Evolutionary conservation across 2,888 invertebrate genomes (phyloP).

Genomic region (Pelosia muscerda): DNA sequence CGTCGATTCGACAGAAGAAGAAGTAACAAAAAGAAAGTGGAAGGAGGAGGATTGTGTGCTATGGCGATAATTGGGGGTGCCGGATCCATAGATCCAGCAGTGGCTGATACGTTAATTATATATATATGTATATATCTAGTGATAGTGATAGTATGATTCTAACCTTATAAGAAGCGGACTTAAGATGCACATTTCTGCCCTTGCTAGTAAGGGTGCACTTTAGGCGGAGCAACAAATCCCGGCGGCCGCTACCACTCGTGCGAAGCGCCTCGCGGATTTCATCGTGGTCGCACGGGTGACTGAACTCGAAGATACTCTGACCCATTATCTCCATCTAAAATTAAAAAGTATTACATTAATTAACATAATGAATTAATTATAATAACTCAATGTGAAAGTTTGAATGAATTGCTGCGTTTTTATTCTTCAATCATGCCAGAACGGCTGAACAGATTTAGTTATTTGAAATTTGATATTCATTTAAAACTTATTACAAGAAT

Average conservation of each 20-base stretch:
- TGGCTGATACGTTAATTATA: no score
- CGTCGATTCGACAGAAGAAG: no score
- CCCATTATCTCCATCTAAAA: conserved; percentile 98
- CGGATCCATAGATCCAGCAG: no score
- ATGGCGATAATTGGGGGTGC: no score
- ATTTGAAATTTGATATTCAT: no score
- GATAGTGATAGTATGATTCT: conserved; percentile 16
- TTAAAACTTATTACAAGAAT: no score
- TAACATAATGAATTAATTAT: not conserved
- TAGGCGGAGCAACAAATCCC: conserved; percentile 92
- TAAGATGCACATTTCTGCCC: conserved; percentile 97
- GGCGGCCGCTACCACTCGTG: conserved; percentile 74
- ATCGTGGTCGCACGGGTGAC: conserved; percentile 98
- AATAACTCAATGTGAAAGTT: not conserved
- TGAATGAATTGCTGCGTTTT: not conserved
- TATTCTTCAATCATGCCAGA: no score
- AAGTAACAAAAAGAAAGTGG: no score
- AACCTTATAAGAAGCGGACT: conserved; percentile 98
- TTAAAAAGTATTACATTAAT: conserved; percentile 32
- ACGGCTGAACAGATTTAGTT: no score
- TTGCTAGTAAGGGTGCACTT: conserved; percentile 98
- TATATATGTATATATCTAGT: no score
- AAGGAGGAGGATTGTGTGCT: no score
- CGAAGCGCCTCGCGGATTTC: conserved; percentile 91
- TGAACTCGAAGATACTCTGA: conserved; percentile 97